Base-by-base conservation (phyloP, 35 echinoderm and acorn worm species). In the Nesometra sesokonis region DNA sequence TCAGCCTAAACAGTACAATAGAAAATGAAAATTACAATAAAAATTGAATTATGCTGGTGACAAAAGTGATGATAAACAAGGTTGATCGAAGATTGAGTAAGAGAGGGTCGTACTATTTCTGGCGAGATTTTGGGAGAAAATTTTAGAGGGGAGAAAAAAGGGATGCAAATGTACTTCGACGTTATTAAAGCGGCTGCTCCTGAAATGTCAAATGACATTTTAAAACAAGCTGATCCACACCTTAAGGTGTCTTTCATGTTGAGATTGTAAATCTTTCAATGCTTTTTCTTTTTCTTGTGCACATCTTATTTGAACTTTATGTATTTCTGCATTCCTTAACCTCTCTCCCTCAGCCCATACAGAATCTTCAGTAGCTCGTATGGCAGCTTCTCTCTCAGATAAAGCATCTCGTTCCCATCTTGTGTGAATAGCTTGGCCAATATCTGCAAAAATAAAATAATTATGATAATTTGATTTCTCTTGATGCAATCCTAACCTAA, bases 301-400 rank as follows among this genome's bases (percentile, higher is more conserved):
- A 37, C 76, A 89, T 29, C 57, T 52, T 47, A 86, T 78, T 80
- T 80, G 36, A 31, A 86, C 88, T 84, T 93, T 97, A 21, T 97
- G 91, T 21, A 97, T 35, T 0, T 91, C 95, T 40, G 89, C 43
- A 43, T 91, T 87, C 79, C 91, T 97, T 31, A 93, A 77, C 57
- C 90, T 92, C 37, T 91, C 86, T 47, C 91, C 95, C 57, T 97
- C 88, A 77, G 89, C 37, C 95, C 91, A 97, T 1, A 97, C 95
- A 32, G 90, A 87, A 32, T 91, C 82, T 82, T 97, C 86, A 4
- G 95, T 90, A 29, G 87, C 89, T 79, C 33, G 29, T 23, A 97
- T 86, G 27, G 94, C 91, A 57, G 40, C 21, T 0, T 88, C 87
- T 35, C 82, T 97, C 31, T 97, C 91, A 32, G 86, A 34, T 3